A percentile compares a stretch with the other conserved stretches of the same genome.
Evolutionary conservation across 2,888 invertebrate genomes (phyloP).

Genomic region (Drosophila buzzatii): DNA sequence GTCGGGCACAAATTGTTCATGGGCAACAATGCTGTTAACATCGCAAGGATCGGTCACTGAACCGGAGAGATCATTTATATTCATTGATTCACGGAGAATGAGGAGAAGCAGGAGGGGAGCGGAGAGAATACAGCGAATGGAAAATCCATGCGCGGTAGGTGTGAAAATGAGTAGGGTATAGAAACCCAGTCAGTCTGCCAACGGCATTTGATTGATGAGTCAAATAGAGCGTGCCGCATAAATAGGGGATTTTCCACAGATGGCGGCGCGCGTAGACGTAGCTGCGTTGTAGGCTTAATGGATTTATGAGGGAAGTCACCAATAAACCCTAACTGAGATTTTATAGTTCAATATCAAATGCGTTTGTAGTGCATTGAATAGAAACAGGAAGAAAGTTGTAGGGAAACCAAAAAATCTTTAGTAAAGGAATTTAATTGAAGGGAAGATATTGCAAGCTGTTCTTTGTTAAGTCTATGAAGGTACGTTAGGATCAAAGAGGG

Average conservation of each 20-base stretch:
- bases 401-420: conserved; percentile 8
- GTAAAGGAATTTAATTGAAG: background rate
- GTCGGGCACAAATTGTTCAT: conserved; percentile 52
- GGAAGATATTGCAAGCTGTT: background rate
- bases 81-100: conserved; percentile 56
- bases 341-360: conserved; percentile 46
- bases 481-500: background rate
- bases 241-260: conserved; percentile 64
- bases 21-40: conserved; percentile 55
- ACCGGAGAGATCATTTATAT: conserved; percentile 65
- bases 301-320: conserved; percentile 61
- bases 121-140: conserved; percentile 7
- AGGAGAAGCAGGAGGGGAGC: background rate
- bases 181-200: conserved; percentile 43
- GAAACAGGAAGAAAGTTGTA: conserved; percentile 22
- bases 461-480: background rate
- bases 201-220: conserved; percentile 67
- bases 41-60: conserved; percentile 59
- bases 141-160: conserved; percentile 54
- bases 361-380: conserved; percentile 1
- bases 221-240: conserved; percentile 73
- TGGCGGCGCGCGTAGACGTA: conserved; percentile 19
- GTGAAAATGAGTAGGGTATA: conserved; percentile 68
- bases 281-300: conserved; percentile 45
- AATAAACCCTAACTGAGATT: conserved; percentile 54